phyloP scores from a whole-genome alignment of 2,888 invertebrate species.

The Clepsis dumicolana region DNA sequence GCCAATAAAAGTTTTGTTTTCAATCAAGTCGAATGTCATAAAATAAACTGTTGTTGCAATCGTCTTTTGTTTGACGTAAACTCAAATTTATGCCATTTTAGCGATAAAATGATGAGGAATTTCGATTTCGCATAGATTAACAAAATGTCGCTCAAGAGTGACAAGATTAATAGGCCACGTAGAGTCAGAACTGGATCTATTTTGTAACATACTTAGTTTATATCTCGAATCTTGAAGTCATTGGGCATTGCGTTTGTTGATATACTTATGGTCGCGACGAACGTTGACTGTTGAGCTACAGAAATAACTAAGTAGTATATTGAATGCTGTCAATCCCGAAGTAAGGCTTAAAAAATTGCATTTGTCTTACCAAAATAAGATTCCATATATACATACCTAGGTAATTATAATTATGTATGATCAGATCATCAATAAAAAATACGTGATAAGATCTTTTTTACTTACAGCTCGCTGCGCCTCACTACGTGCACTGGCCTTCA shows the following conservation, averaged over 20 bases:
- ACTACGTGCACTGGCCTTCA: no score
- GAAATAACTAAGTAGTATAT: neutral
- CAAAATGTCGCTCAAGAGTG: constrained; percentile 27
- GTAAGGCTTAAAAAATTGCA: no score
- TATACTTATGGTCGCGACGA: neutral
- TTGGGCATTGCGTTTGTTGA: neutral
- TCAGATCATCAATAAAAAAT: no score
- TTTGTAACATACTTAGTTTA: constrained; percentile 3
- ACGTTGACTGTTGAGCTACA: neutral
- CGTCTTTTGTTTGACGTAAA: neutral
- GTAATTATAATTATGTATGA: no score
- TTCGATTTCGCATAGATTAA: constrained; percentile 25
- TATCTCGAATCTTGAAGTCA: neutral
- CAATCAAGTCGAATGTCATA: neutral
- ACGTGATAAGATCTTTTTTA: no score
- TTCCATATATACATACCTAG: no score
- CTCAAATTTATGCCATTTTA: constrained; percentile 3
- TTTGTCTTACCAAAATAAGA: no score
- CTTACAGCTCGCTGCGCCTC: no score
- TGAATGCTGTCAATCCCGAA: no score
- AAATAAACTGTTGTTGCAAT: neutral
- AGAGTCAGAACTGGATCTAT: neutral
- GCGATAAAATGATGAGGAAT: constrained; percentile 20
- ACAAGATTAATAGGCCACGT: constrained; percentile 22
- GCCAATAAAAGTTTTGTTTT: neutral